A percentile compares a stretch with the other conserved stretches of the same genome.
phyloP scores from a whole-genome alignment of 1,140 invertebrate genomes.

The Lordiphosa collinella region DNA sequence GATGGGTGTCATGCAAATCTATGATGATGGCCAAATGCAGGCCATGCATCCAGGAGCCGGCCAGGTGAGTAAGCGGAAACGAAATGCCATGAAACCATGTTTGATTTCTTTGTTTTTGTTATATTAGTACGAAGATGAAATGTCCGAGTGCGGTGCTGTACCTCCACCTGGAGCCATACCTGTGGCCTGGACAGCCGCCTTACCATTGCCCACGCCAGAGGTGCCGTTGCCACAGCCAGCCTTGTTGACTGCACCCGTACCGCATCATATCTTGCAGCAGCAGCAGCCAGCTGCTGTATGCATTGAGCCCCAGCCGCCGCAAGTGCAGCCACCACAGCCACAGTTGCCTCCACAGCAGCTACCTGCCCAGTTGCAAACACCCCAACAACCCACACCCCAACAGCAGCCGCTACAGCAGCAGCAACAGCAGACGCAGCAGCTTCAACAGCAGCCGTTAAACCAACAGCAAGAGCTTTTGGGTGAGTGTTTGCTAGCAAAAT shows the following conservation, averaged over 20 bases:
- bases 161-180: slow-evolving; percentile 49
- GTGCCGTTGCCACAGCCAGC: slow-evolving; percentile 18
- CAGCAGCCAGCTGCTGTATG: slow-evolving; percentile 6
- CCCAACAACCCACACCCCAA: slow-evolving; percentile 17
- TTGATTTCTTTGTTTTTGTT: too few relatives aligned
- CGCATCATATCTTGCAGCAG: slow-evolving; percentile 57
- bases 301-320: too few relatives aligned
- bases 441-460: too few relatives aligned
- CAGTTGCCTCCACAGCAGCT: slow-evolving; percentile 1
- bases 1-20: slow-evolving; percentile 75
- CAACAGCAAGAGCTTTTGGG: slow-evolving; percentile 27
- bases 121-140: slow-evolving; percentile 65
- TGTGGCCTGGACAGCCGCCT: slow-evolving; percentile 36
- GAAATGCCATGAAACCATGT: too few relatives aligned
- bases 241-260: slow-evolving; percentile 35
- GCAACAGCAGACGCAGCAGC: slow-evolving; percentile 4
- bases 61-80: slow-evolving; percentile 29
- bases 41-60: slow-evolving; percentile 56
- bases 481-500: slow-evolving; percentile 11
- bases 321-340: not conserved
- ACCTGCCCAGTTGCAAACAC: slow-evolving; percentile 11
- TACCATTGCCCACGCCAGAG: slow-evolving; percentile 4
- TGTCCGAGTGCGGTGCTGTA: slow-evolving; percentile 47
- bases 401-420: slow-evolving; percentile 10
- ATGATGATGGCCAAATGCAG: slow-evolving; percentile 65